phyloP scores from a whole-genome alignment of 1,140 invertebrate genomes.

The Caerostris darwini region DNA sequence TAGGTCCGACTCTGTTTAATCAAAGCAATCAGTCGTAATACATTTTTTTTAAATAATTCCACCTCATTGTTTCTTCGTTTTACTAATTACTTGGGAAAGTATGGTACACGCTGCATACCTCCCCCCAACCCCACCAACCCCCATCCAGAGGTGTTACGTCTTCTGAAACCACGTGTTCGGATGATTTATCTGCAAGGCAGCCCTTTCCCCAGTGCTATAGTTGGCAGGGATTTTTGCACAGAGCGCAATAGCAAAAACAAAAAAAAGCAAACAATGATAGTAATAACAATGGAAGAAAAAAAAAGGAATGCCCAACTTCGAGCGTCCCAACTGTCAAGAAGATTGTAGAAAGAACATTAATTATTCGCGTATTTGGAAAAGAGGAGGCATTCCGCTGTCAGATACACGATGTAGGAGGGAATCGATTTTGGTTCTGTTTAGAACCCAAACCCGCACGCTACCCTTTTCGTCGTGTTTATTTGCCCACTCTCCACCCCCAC shows the following conservation, averaged over 20 bases:
- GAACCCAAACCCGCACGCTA: slow-evolving; percentile 23
- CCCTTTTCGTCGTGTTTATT: slow-evolving; percentile 2
- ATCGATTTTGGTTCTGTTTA: slow-evolving; percentile 34
- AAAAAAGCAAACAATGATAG: slow-evolving; percentile 1
- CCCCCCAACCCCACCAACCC: neutral
- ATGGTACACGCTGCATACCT: neutral
- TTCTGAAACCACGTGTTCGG: slow-evolving; percentile 51
- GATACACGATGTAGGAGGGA: slow-evolving; percentile 50
- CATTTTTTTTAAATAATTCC: slow-evolving; percentile 25
- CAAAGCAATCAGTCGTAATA: slow-evolving; percentile 67
- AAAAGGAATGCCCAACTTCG: neutral
- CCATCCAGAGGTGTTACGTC: slow-evolving; percentile 54
- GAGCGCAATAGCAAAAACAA: neutral
- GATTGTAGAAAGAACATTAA: slow-evolving; percentile 37
- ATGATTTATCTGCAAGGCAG: slow-evolving; percentile 56
- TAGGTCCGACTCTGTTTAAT: slow-evolving; percentile 58
- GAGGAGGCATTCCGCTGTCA: slow-evolving; percentile 53
- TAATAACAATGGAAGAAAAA: slow-evolving; percentile 19
- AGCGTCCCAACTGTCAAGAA: slow-evolving; percentile 43
- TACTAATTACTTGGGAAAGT: slow-evolving; percentile 49
- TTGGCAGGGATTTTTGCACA: slow-evolving; percentile 4
- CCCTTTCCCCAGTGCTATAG: neutral
- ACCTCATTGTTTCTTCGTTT: slow-evolving; percentile 56
- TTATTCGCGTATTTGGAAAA: slow-evolving; percentile 68
- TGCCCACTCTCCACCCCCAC: neutral